Base-by-base conservation (phyloP, 2,888 invertebrate species). In the Drosophila melanosoma region DNA sequence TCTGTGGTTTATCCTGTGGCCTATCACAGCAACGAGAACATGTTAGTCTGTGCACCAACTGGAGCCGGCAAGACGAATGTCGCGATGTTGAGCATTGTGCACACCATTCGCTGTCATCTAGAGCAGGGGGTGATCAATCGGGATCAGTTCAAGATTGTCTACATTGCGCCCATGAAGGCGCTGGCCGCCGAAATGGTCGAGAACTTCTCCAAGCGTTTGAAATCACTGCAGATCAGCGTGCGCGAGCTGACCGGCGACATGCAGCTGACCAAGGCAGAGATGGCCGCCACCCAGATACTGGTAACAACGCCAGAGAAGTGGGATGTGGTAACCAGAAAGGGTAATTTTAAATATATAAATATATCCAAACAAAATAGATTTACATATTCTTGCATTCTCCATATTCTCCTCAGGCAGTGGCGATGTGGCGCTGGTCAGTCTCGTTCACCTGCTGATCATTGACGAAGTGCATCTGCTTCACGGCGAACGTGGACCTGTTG, bases 121-220 rank as follows among this genome's bases (percentile, higher is more conserved):
- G 95, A 96, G 81, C 95, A 96, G 81, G 96, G 96, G 64, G 94
- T 97, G 5, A 96, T 99, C 63, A 95, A 96, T 93, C 97, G 97
- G 89, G 96, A 98, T 93, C 96, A 97, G 87, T 99, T 99, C 91
- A 99, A 99, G 96, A 98, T 99, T 84, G 97, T 99, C 58, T 99
- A 99, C 93, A 97, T 99, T 82, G 99, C 99, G 0, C 99, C 99
- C 2, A 99, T 99, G 99, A 99, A 99, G 94, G 99, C 99, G 0
- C 93, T 99, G 48, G 99, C 99, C 0, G 96, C 99, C 0, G 99
- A 99, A 94, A 99, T 99, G 99, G 98, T 99, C 0, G 95, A 96
- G 0, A 99, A 97, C 92, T 99, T 99, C 93, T 96, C 96, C 6
- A 96, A 96, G 84, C 95, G 97, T 59, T 94, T 99, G 1, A 94